Base-by-base conservation (phyloP, 2,888 invertebrate genomes). In the Rhagonycha lutea region DNA sequence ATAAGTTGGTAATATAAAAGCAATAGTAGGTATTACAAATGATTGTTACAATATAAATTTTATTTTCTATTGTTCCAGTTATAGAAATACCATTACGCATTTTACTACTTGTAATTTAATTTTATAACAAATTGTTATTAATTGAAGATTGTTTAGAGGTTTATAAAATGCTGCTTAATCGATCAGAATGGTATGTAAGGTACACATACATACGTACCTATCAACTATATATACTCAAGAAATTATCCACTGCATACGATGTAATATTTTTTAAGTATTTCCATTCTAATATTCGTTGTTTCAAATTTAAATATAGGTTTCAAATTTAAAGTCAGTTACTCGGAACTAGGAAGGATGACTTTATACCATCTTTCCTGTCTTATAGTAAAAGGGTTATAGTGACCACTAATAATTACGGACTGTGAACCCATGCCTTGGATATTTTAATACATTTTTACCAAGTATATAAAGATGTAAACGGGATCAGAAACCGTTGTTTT, bases 401-500 rank as follows among this genome's bases (percentile, higher is more conserved):
- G 47, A 47, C 5, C 7, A n/a, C 47, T 5, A 47, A 47, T 47
- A 47, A 47, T 47, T 47, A n/a, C 8, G 47, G 8, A 47, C 47
- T 7, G 47, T n/a, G 7, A 47, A 47, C n/a, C n/a, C 47, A 47
- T 47, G 12, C n/a, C 47, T 47, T n/a, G 5, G 47, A 47, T 47
- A 47, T 47, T 47, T 47, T 47, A 47, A 47, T 47, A 47, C n/a
- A n/a, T 47, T 47, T 47, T 47, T 47, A 47, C 5, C n/a, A 47
- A 47, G 47, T 47, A 47, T 47, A 47, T 47, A n/a, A 47, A 47
- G 47, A 65, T 23, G 32, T 72, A 69, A 77, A 74, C 79, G 79
- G 80, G 78, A 80, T 80, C 80, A 80, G 79, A 80, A 81, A 80
- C 80, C 79, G 80, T 81, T 80, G 80, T 76, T 72, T 74, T 14